Percentiles rank a stretch among this genome's conserved stretches.
Conservation (phyloP, 2,888 invertebrate genomes). For the Tipula unca region DNA sequence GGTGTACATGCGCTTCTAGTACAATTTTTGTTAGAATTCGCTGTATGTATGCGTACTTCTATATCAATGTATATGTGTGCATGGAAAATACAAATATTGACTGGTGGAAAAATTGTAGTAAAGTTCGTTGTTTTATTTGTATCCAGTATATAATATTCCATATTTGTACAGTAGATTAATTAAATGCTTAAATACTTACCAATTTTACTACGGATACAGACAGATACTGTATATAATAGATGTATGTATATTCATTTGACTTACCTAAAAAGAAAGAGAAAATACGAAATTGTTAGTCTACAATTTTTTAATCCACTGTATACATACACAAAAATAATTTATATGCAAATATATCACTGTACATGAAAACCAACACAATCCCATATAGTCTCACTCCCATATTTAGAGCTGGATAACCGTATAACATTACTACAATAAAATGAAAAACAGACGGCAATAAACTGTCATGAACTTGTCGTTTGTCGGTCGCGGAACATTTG, state of each 20-base stretch:
- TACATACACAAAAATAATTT: not conserved
- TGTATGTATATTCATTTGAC: not conserved
- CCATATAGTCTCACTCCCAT: not conserved
- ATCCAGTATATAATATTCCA: not conserved
- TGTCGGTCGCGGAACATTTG: not conserved
- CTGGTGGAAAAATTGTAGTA: constrained; percentile 3
- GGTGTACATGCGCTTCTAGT: constrained; percentile 20
- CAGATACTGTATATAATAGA: not conserved
- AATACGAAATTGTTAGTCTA: not conserved
- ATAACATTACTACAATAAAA: not conserved
- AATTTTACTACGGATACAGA: not conserved
- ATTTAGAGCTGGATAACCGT: not conserved
- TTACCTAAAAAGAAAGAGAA: not conserved
- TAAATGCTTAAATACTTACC: not conserved
- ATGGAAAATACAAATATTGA: not conserved
- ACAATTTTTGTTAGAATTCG: not conserved
- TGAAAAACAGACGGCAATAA: not conserved
- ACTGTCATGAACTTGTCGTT: not conserved
- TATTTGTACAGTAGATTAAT: not conserved
- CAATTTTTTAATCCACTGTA: not conserved
- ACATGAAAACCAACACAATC: not conserved
- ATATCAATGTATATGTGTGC: not conserved
- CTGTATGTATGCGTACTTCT: not conserved
- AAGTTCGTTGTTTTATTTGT: not conserved
- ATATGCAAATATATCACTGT: not conserved